phyloP scores from a whole-genome alignment of 2,888 invertebrate species.

The Pecten maximus region DNA sequence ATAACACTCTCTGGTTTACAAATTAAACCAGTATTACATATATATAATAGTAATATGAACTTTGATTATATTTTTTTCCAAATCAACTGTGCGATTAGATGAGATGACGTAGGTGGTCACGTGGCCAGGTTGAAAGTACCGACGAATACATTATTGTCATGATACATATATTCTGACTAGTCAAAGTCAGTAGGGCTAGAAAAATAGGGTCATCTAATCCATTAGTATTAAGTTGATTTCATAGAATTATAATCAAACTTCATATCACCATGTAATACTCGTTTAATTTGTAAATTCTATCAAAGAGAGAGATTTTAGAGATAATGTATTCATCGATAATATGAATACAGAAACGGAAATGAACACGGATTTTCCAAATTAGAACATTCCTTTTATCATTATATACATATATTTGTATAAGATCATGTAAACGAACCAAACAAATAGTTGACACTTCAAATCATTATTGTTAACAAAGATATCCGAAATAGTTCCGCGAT shows the following conservation, averaged over 20 bases:
- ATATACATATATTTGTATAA: background rate
- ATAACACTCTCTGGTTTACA: no score
- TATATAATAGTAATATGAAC: background rate
- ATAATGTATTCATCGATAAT: no score
- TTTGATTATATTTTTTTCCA: background rate
- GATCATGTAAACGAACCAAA: no score
- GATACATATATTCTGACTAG: background rate
- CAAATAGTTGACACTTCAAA: no score
- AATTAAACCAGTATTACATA: background rate
- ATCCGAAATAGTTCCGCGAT: background rate
- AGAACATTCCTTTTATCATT: background rate
- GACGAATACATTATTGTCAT: background rate
- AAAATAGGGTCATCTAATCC: background rate
- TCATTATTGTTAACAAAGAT: no score
- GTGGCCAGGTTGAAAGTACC: background rate
- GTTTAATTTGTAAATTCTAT: constrained; percentile 7
- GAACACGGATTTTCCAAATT: background rate
- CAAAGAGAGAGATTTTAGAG: background rate
- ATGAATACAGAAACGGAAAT: background rate
- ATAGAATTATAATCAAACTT: constrained; percentile 15
- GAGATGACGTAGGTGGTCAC: background rate
- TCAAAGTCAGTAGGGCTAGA: background rate
- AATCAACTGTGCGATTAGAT: background rate
- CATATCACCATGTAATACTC: background rate
- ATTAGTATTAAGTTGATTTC: background rate